These are phyloP conservation scores for Trachemys scripta DNA, from an alignment of 2,113 vertebrate genomes.

Conservation along the genomic window DNA sequence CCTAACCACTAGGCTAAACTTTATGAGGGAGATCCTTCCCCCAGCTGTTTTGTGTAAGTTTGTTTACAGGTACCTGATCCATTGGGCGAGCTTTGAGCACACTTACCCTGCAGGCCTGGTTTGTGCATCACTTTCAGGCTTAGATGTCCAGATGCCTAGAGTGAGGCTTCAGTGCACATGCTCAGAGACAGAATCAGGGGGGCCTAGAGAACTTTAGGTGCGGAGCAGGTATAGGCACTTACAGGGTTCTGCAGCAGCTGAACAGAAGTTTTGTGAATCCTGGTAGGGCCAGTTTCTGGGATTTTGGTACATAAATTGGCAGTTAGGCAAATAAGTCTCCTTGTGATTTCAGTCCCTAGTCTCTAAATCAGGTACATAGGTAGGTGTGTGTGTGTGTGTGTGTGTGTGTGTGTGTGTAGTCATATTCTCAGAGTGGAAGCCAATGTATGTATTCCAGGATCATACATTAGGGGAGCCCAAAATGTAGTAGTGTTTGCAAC, in stretches of 20 bases:
- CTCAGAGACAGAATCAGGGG: not conserved
- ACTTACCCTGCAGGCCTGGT: not conserved
- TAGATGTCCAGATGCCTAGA: not conserved
- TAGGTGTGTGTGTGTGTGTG: too few species aligned
- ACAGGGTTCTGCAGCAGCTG: not conserved
- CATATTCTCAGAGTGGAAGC: not conserved
- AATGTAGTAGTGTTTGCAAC: not conserved
- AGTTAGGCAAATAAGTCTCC: not conserved
- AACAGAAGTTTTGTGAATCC: not conserved
- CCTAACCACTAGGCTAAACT: not conserved
- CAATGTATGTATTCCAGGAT: not conserved
- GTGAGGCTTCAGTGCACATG: not conserved
- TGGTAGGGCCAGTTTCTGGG: not conserved
- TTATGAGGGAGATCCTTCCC: not conserved
- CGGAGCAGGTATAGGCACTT: not conserved
- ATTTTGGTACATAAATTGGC: not conserved
- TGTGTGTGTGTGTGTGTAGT: too few species aligned
- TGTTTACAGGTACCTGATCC: not conserved
- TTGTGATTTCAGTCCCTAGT: not conserved
- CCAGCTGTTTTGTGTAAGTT: not conserved
- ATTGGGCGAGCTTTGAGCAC: not conserved
- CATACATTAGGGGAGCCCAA: not conserved
- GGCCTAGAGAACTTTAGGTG: not conserved
- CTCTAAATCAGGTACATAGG: too few species aligned
- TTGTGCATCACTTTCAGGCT: not conserved